Base-by-base conservation (phyloP, 2,113 vertebrate species). In the Romanogobio albipinnatus region DNA sequence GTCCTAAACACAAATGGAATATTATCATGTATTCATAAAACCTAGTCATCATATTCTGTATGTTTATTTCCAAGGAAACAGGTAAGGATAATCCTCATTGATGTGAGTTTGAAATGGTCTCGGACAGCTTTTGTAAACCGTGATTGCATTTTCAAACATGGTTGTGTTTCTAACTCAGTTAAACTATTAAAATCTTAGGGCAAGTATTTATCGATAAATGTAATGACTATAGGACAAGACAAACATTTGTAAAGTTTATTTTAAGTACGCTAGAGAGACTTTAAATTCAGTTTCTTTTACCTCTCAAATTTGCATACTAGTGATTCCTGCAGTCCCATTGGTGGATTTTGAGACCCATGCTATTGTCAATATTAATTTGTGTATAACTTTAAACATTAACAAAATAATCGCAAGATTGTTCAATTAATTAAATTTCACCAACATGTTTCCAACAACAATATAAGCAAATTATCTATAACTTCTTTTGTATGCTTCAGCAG, bases 31-130 rank as follows among this genome's bases (percentile, higher is more conserved):
- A 1, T 29, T 29, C 82, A 88, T 82, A 0, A 15, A 86, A 88
- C 39, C 85, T 77, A 84, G 74, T 82, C 87, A 88, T 84, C 87
- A 88, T 78, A 0, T 73, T n/a, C 82, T 86, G 77, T 22, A n/a
- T n/a, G n/a, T n/a, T n/a, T n/a, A n/a, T n/a, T n/a, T n/a, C n/a
- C n/a, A n/a, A n/a, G n/a, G n/a, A n/a, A n/a, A n/a, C 87, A 88
- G 82, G 85, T 77, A 84, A 86, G 76, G 58, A 84, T 84, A 73
- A 29, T 1, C 29, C 29, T 29, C 2, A 29, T 29, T 86, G 76
- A 88, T 66, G 33, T n/a, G 1, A 29, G 1, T 0, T 0, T 0
- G 0, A 0, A 2, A 4, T 1, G 13, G 8, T 11, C 29, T 0
- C 0, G 1, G 1, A 24, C 24, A 1, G 9, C 1, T 36, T 45